Evolutionary conservation across 1,140 invertebrate species (phyloP), one percentile per base, ranked within the genome.

Genomic region (Drosophila persimilis): DNA sequence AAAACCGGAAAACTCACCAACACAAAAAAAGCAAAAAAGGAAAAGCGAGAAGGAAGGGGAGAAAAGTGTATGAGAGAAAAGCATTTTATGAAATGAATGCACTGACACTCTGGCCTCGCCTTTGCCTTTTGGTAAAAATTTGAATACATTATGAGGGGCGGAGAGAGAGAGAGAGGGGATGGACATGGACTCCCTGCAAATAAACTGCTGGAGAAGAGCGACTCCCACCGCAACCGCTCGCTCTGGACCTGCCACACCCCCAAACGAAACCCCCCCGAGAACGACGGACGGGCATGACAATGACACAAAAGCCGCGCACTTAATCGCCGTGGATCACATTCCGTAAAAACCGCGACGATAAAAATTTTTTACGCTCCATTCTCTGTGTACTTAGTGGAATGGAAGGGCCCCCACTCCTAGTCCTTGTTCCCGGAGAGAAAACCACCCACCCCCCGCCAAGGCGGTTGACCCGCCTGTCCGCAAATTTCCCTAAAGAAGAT

Each of bases 291-390:
- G 35, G 35, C 84, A 83, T 88, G 83, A 72, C 78, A 90, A 90
- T 89, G 85, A 89, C 89, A 90, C 84, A 86, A 90, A 90, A 89
- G 80, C 81, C 81, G 81, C 89, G 76, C 89, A 90, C 75, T 89
- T 90, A 90, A 90, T 90, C 89, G 89, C 89, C 89, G 71, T 79
- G 84, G 89, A 90, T 86, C 84, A 90, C 80, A 90, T 90, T 89
- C 78, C 76, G 89, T 89, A 89, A 89, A 90, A 90, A 89, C 78
- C 78, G 80, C 85, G 84, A 86, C 88, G 77, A 90, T 90, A 90
- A 90, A 83, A 80, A 84, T 90, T 90, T 88, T 88, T 88, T 89
- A 89, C 83, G 84, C 83, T 89, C 75, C 77, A 78, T 88, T 88
- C 83, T 88, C 35, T 88, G 83, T 86, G 83, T 86, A 86, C 83